Evolutionary conservation across 1,140 invertebrate genomes (phyloP).

Genomic region (Drosophila gunungcola): DNA sequence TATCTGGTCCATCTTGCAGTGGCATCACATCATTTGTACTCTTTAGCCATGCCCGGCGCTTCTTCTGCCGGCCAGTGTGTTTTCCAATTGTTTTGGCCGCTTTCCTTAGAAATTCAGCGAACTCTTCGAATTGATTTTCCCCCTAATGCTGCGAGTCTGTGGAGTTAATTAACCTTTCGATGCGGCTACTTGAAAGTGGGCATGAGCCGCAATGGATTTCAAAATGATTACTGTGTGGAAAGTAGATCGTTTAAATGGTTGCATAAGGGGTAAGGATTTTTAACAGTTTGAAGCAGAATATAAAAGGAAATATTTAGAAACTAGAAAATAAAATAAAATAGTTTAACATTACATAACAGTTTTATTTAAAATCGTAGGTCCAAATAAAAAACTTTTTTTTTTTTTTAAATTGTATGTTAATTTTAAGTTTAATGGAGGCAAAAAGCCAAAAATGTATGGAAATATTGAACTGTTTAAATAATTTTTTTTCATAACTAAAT

Average conservation of each 20-base stretch:
- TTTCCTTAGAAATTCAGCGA: slow-evolving; percentile 70
- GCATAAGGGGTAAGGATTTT: not conserved
- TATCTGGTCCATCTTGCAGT: slow-evolving; percentile 38
- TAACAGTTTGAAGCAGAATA: not conserved
- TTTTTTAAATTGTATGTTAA: too few relatives aligned
- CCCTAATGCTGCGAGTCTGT: slow-evolving; percentile 21
- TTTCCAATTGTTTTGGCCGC: slow-evolving; percentile 67
- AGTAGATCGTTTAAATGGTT: not conserved
- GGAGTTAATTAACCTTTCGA: slow-evolving; percentile 75
- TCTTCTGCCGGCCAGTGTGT: slow-evolving; percentile 37
- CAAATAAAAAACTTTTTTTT: too few relatives aligned
- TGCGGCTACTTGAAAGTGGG: slow-evolving; percentile 75
- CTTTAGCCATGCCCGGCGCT: slow-evolving; percentile 75
- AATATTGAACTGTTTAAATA: too few relatives aligned
- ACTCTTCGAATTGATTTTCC: slow-evolving; percentile 73
- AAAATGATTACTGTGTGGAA: not conserved
- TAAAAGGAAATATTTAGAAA: not conserved
- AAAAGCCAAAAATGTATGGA: too few relatives aligned
- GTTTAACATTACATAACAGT: too few relatives aligned
- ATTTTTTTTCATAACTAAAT: too few relatives aligned
- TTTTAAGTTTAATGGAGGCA: too few relatives aligned
- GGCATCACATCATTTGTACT: slow-evolving; percentile 69
- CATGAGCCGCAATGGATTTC: slow-evolving; percentile 7
- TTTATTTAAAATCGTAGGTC: too few relatives aligned
- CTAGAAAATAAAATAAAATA: too few relatives aligned